These are phyloP conservation scores for Tichodroma muraria DNA, from an alignment of 2,113 vertebrate genomes.

Conservation along the genomic window DNA sequence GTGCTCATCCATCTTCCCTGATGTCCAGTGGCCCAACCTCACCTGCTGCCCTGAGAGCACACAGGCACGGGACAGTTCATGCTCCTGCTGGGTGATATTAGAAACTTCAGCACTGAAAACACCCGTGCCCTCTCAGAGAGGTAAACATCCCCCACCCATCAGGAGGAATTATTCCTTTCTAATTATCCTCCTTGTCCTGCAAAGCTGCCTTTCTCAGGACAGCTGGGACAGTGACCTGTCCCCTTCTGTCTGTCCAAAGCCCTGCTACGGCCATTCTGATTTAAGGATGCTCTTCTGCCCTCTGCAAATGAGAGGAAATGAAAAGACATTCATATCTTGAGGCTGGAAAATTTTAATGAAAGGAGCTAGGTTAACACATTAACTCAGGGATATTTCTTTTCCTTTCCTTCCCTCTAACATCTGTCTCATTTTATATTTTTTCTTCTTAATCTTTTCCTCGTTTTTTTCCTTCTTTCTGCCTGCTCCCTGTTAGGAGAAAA, in stretches of 20 bases:
- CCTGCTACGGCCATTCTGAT: background rate
- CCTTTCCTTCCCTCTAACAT: background rate
- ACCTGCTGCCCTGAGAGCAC: background rate
- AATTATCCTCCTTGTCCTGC: background rate
- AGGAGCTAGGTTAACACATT: background rate
- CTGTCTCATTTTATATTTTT: background rate
- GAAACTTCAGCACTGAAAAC: background rate
- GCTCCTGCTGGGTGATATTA: background rate
- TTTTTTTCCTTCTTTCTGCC: background rate
- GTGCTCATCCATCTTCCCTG: background rate
- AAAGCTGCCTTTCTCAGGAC: background rate
- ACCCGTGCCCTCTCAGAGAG: background rate
- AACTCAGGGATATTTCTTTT: background rate
- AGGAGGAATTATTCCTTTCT: background rate
- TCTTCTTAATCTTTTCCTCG: rapidly evolving
- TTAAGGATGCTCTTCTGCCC: background rate
- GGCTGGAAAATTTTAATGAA: background rate
- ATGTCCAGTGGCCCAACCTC: background rate
- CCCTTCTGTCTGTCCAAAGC: background rate
- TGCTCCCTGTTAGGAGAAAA: background rate
- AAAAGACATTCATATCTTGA: background rate
- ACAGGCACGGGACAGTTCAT: background rate
- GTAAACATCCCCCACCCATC: background rate
- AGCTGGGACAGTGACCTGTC: background rate
- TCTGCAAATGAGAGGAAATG: background rate